phyloP scores from a whole-genome alignment of 2,888 invertebrate genomes.

The Eristalis tenax region DNA sequence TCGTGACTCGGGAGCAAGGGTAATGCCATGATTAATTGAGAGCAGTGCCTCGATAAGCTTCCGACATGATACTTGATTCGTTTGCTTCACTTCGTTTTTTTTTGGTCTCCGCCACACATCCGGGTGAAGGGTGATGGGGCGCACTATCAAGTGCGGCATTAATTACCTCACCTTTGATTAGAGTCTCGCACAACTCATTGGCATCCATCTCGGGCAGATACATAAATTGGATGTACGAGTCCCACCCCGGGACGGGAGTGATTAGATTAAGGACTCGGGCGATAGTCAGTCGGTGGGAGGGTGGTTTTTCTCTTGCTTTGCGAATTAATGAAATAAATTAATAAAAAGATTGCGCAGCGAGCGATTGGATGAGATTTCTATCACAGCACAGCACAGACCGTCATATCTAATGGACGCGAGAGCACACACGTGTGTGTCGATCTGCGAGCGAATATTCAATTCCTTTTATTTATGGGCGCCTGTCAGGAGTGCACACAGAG shows the following conservation, averaged over 20 bases:
- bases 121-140: neutral
- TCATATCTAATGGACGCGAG: conserved; percentile 48
- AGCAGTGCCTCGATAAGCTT: conserved; percentile 24
- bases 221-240: conserved; percentile 18
- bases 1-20: neutral
- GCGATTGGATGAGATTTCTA: conserved; percentile 65
- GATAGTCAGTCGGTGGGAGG: neutral
- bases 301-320: conserved; percentile 24
- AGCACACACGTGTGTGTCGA: neutral
- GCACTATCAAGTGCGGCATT: conserved; percentile 69
- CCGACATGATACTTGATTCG: conserved; percentile 44
- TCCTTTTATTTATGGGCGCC: conserved; percentile 68
- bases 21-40: conserved; percentile 63
- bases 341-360: conserved; percentile 61
- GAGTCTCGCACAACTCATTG: conserved; percentile 62
- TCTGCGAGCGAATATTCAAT: conserved; percentile 65
- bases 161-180: conserved; percentile 72
- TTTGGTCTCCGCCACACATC: neutral
- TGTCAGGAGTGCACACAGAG: conserved; percentile 63
- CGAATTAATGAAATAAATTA: conserved; percentile 71
- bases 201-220: conserved; percentile 34
- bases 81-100: neutral
- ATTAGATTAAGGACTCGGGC: conserved; percentile 53
- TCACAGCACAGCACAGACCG: conserved; percentile 61
- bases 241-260: conserved; percentile 41